A percentile compares a stretch with the other conserved stretches of the same genome.
These are phyloP conservation scores for Hemaris fuciformis DNA, from an alignment of 2,888 invertebrate genomes.

Conservation along the genomic window DNA sequence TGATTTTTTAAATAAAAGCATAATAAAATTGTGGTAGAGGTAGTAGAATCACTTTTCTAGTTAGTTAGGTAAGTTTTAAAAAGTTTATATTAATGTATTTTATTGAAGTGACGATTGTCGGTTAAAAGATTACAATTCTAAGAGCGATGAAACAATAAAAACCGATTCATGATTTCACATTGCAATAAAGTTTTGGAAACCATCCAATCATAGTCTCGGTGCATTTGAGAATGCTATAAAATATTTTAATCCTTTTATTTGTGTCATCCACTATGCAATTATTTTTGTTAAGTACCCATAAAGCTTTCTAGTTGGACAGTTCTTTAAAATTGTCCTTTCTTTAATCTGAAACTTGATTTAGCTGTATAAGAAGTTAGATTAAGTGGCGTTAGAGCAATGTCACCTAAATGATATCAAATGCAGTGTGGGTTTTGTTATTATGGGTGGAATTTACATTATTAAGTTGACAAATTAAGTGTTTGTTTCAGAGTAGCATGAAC, in stretches of 20 bases:
- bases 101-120: neutral
- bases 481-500: neutral
- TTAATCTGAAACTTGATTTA: neutral
- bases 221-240: slow-evolving; percentile 27
- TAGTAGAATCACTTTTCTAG: too few relatives aligned
- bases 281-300: slow-evolving; percentile 21
- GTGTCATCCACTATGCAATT: slow-evolving; percentile 22
- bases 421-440: neutral
- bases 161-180: slow-evolving; percentile 16
- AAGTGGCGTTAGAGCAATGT: neutral
- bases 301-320: slow-evolving; percentile 21
- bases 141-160: neutral
- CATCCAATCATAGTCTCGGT: slow-evolving; percentile 15
- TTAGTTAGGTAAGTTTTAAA: too few relatives aligned
- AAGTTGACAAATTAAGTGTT: neutral
- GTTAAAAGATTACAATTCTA: neutral
- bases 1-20: too few relatives aligned
- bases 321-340: neutral
- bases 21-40: too few relatives aligned
- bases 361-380: neutral
- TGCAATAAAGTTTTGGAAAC: slow-evolving; percentile 26
- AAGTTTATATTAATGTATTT: neutral
- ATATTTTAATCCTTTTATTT: slow-evolving; percentile 31
- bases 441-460: neutral
- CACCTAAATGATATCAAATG: neutral